phyloP scores from a whole-genome alignment of 1,140 invertebrate genomes.

The Calephelis virginiensis region DNA sequence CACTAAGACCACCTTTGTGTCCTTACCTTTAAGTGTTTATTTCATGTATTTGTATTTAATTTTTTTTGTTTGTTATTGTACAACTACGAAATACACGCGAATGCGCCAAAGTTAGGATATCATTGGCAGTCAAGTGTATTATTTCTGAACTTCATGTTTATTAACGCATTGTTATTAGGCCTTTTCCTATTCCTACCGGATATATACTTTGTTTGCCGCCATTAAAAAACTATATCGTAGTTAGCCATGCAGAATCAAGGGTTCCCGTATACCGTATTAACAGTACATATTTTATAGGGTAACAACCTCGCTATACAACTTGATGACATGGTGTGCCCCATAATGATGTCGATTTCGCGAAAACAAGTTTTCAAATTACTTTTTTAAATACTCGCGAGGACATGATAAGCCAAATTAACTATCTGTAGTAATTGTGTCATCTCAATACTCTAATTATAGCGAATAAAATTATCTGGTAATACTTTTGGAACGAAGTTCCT shows the following conservation, averaged over 20 bases:
- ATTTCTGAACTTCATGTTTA: background rate
- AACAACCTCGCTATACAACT: slow-evolving; percentile 7
- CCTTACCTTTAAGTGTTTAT: no score
- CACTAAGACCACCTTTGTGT: no score
- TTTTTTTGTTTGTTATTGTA: no score
- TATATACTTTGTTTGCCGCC: background rate
- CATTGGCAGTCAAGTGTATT: background rate
- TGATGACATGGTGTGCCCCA: background rate
- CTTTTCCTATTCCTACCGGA: background rate
- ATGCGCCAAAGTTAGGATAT: no score
- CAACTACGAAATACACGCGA: no score
- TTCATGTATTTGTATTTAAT: no score
- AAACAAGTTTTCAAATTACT: slow-evolving; percentile 8
- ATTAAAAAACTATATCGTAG: slow-evolving; percentile 9
- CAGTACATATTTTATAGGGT: slow-evolving; percentile 5
- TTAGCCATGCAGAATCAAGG: slow-evolving; percentile 14
- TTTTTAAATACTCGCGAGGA: background rate
- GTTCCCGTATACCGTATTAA: slow-evolving; percentile 15
- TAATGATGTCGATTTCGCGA: background rate
- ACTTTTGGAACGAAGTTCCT: no score
- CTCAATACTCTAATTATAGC: background rate
- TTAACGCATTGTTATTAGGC: no score
- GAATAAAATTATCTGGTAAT: no score
- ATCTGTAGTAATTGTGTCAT: no score
- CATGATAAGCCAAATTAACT: no score